phyloP scores from a whole-genome alignment of 2,113 vertebrate species.

The Sprattus sprattus region DNA sequence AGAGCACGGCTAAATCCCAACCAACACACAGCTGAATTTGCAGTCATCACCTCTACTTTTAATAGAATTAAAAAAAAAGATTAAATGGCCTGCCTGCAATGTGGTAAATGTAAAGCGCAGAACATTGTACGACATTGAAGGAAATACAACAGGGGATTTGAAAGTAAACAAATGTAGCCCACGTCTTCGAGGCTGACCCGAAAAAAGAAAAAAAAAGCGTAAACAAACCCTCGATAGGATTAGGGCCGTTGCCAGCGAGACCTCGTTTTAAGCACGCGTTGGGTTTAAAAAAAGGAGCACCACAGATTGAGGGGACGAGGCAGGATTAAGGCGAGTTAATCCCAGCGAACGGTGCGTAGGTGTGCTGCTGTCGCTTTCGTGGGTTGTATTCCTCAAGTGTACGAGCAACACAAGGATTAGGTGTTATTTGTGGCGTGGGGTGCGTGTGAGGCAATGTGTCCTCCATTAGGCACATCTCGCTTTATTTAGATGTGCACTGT shows the following conservation, averaged over 20 bases:
- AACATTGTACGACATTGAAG: background rate
- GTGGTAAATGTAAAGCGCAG: background rate
- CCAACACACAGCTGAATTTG: background rate
- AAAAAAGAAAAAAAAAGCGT: background rate
- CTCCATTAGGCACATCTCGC: background rate
- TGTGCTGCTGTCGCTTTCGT: background rate
- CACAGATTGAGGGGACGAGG: background rate
- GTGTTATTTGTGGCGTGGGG: background rate
- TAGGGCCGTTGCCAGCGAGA: background rate
- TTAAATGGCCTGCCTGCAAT: background rate
- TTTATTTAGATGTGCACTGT: background rate
- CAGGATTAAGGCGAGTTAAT: constrained; percentile 6
- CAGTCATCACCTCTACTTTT: background rate
- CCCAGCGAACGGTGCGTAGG: background rate
- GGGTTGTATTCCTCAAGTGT: constrained; percentile 36
- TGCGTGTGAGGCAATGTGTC: constrained; percentile 27
- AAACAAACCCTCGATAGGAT: background rate
- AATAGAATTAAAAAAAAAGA: constrained; percentile 5
- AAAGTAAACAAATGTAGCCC: background rate
- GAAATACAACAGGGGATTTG: background rate
- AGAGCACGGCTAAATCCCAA: background rate
- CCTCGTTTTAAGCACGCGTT: background rate
- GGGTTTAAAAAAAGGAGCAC: constrained; percentile 5
- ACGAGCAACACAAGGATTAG: background rate
- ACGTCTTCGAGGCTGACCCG: constrained; percentile 5